Base-by-base conservation (phyloP, 2,888 invertebrate genomes). In the Diarsia mendica region DNA sequence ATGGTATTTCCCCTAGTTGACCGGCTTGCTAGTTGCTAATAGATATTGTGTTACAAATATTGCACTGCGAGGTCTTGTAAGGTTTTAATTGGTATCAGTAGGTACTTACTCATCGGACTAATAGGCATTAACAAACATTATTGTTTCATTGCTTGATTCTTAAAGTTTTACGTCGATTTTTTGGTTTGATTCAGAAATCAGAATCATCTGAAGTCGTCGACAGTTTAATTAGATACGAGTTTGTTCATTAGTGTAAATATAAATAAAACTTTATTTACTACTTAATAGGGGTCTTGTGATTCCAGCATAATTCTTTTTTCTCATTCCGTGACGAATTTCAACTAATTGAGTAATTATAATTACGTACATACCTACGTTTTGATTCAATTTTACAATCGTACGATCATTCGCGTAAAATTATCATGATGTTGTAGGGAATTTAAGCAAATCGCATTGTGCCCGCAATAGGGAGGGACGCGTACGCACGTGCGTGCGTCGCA, bases 151-250 rank as follows among this genome's bases (percentile, higher is more conserved):
- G 8, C 58, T 61, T 51, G 13, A 33, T 49, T 55, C 46, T 58
- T 18, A 48, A 58, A 65, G 23, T 51, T 65, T 46, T 70, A 49
- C n/a, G 18, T 65, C 15, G 13, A 28, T 74, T 79, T 39, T 65
- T 66, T 79, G 66, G 77, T 82, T 77, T 70, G 51, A 58, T 55
- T 67, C 15, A 53, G 20, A 55, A 55, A 80, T 63, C 39, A 23
- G 4, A 65, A 61, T 55, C 28, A 11, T 65, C 0, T 46, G 15
- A 1, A 58, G 55, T 18, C 64, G 28, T 61, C 6, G 48, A 64
- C 67, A 39, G 20, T 13, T 46, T 77, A 77, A 61, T 77, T 61
- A 20, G 33, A 58, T 13, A 33, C 20, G 44, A 51, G 46, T 53
- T 23, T 33, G 61, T 11, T 61, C 58, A 53, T n/a, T n/a, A n/a